Percentiles rank a stretch among this genome's conserved stretches.
Evolutionary conservation across 2,888 invertebrate species (phyloP).

Genomic region (Tipula helvola): DNA sequence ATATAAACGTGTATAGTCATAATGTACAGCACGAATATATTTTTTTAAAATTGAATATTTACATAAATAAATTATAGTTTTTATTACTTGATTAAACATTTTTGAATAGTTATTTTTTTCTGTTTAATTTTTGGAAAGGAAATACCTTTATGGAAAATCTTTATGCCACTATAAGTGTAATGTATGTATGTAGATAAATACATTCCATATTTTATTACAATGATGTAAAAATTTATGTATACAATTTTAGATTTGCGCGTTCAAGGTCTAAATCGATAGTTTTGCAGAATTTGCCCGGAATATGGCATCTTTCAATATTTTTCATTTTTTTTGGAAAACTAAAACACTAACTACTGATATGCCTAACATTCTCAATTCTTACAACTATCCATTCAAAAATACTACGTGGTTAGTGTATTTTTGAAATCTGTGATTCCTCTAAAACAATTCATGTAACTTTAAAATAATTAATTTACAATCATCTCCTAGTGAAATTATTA

Average conservation of each 20-base stretch:
- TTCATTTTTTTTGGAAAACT: too few species aligned
- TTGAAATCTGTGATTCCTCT: too few species aligned
- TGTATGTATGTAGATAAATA: background rate
- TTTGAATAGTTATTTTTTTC: background rate
- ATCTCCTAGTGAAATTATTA: too few species aligned
- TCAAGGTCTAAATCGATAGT: background rate
- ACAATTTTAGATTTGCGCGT: too few species aligned
- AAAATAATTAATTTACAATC: too few species aligned
- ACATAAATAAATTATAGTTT: background rate
- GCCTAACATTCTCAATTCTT: too few species aligned
- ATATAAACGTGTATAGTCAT: background rate
- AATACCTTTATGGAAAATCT: background rate
- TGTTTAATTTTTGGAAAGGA: background rate
- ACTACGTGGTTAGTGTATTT: too few species aligned
- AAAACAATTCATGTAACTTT: too few species aligned
- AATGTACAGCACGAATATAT: background rate
- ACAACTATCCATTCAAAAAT: too few species aligned
- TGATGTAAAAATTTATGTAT: background rate
- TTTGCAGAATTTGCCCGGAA: background rate
- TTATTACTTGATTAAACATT: background rate
- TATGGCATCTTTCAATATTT: too few species aligned
- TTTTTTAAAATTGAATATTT: background rate
- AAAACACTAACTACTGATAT: too few species aligned
- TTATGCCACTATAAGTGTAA: background rate
- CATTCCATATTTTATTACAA: background rate